Percentiles rank a stretch among this genome's conserved stretches.
Evolutionary conservation across 1,140 invertebrate genomes (phyloP).

Genomic region (Apis dorsata): DNA sequence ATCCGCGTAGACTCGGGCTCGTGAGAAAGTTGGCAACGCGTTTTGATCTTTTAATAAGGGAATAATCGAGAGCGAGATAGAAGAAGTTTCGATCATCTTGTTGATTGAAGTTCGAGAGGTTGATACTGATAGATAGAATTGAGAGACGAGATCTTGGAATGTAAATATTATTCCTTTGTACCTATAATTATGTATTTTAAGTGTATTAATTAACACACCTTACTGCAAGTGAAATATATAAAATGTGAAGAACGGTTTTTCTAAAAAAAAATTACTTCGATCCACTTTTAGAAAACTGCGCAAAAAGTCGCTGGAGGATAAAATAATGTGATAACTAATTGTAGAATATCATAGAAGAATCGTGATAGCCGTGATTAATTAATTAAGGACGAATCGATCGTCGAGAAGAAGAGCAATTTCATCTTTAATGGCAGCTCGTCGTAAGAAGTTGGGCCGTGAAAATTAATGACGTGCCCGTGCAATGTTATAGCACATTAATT

Average conservation of each 20-base stretch:
- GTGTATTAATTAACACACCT: too few species aligned
- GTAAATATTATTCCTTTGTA: background rate
- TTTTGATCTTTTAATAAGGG: background rate
- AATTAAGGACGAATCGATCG: background rate
- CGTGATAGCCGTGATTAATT: background rate
- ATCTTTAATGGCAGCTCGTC: background rate
- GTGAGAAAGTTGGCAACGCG: slow-evolving; percentile 53
- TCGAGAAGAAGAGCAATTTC: background rate
- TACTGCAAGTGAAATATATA: too few species aligned
- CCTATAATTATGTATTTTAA: too few species aligned
- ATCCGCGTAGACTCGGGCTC: slow-evolving; percentile 30
- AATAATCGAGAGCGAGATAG: background rate
- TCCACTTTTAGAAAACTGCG: too few species aligned
- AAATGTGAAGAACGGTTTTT: too few species aligned
- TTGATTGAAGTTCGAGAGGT: too few species aligned
- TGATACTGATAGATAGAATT: too few species aligned
- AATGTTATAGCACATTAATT: slow-evolving; percentile 54
- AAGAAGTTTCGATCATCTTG: background rate
- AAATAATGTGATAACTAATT: background rate
- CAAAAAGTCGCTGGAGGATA: too few species aligned
- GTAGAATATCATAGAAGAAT: background rate
- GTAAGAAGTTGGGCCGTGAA: slow-evolving; percentile 34
- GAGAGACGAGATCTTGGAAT: background rate
- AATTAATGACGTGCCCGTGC: slow-evolving; percentile 40
- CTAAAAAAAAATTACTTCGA: too few species aligned